phyloP scores from a whole-genome alignment of 2,888 invertebrate species.

The Heliconius erato region DNA sequence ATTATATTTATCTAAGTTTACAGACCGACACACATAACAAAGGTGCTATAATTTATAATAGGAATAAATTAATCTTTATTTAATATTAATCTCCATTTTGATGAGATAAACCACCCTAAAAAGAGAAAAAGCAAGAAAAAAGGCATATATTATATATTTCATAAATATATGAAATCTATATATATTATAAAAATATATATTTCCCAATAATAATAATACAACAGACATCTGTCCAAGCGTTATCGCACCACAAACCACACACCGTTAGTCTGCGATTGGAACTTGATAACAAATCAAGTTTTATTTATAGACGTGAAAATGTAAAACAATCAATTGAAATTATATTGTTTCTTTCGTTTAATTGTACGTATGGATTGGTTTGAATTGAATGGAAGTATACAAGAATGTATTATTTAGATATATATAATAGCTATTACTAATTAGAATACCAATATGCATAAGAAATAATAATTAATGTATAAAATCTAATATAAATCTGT shows the following conservation, averaged over 20 bases:
- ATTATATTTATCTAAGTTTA: no score
- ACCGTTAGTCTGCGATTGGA: conserved; percentile 35
- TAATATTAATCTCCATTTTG: no score
- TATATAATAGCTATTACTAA: background rate
- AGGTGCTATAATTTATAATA: no score
- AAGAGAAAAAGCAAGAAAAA: no score
- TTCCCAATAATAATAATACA: background rate
- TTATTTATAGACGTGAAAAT: conserved; percentile 26
- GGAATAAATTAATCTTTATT: no score
- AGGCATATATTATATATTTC: no score
- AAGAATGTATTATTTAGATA: background rate
- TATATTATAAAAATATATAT: background rate
- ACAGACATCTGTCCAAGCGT: conserved; percentile 25
- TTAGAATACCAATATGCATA: background rate
- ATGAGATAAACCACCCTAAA: no score
- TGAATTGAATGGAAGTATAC: background rate
- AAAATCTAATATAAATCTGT: background rate
- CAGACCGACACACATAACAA: no score
- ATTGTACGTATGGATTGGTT: background rate
- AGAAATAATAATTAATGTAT: background rate
- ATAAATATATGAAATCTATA: no score
- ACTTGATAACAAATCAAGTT: conserved; percentile 40
- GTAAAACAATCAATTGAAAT: conserved; percentile 27
- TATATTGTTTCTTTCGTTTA: background rate
- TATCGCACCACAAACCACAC: conserved; percentile 48